Conservation (phyloP, 2,113 vertebrate species). For the Willisornis vidua region DNA sequence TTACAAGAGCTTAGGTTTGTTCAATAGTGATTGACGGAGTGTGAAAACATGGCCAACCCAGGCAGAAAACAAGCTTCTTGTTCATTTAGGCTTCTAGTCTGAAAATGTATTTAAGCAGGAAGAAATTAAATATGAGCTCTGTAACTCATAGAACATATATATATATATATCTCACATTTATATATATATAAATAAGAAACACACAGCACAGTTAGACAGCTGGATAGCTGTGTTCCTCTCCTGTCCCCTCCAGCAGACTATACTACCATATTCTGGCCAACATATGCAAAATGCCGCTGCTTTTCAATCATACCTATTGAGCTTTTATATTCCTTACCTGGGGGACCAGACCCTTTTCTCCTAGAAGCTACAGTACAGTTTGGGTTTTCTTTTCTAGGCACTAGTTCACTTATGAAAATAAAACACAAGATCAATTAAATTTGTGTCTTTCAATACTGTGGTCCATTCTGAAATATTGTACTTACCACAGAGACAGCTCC, state of each 20-base stretch:
- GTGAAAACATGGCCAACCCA: neutral
- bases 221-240: neutral
- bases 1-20: neutral
- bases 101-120: neutral
- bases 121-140: neutral
- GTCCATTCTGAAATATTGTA: neutral
- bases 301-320: neutral
- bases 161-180: too few relatives aligned
- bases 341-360: neutral
- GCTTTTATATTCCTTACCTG: neutral
- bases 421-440: neutral
- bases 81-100: neutral
- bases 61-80: neutral
- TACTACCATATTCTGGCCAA: neutral
- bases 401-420: neutral
- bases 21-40: neutral
- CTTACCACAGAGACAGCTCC: neutral
- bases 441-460: neutral
- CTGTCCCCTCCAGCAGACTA: neutral
- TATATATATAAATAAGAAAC: neutral
- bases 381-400: neutral
- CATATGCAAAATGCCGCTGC: neutral
- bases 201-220: neutral
- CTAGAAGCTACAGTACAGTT: neutral
- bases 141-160: neutral